Conservation (phyloP, 2,888 invertebrate genomes). For the Apamea sordens region DNA sequence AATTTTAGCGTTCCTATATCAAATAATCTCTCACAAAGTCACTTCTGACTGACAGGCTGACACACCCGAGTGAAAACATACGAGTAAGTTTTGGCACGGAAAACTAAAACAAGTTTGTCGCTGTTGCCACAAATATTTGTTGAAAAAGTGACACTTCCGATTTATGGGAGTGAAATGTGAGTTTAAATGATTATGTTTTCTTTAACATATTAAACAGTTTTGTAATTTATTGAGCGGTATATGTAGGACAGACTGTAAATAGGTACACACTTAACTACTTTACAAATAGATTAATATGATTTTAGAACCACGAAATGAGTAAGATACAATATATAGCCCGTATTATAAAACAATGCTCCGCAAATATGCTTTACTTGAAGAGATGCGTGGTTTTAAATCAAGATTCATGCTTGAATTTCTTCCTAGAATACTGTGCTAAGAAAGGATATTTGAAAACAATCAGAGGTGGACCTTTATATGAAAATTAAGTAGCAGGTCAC, state of each 20-base stretch:
- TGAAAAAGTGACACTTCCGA: not conserved
- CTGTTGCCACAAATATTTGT: not conserved
- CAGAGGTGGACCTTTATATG: not conserved
- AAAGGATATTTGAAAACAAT: not conserved
- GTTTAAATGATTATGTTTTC: not conserved
- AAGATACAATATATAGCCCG: no score
- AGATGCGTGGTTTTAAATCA: no score
- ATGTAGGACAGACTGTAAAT: not conserved
- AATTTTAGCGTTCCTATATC: not conserved
- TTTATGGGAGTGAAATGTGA: not conserved
- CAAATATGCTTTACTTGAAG: not conserved
- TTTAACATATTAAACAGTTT: not conserved
- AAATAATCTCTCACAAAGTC: not conserved
- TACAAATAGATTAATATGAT: not conserved
- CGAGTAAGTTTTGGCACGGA: constrained; percentile 1
- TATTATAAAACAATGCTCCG: not conserved
- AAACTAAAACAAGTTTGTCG: not conserved
- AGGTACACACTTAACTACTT: not conserved
- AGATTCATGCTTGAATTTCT: not conserved
- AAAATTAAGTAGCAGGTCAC: not conserved
- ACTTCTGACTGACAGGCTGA: constrained; percentile 18
- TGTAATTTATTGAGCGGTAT: not conserved
- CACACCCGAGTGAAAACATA: constrained; percentile 2
- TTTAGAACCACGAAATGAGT: not conserved
- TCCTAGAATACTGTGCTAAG: not conserved